Percentiles rank a stretch among this genome's conserved stretches.
Conservation (phyloP, 2,888 invertebrate genomes). For the Acholoe squamosa region DNA sequence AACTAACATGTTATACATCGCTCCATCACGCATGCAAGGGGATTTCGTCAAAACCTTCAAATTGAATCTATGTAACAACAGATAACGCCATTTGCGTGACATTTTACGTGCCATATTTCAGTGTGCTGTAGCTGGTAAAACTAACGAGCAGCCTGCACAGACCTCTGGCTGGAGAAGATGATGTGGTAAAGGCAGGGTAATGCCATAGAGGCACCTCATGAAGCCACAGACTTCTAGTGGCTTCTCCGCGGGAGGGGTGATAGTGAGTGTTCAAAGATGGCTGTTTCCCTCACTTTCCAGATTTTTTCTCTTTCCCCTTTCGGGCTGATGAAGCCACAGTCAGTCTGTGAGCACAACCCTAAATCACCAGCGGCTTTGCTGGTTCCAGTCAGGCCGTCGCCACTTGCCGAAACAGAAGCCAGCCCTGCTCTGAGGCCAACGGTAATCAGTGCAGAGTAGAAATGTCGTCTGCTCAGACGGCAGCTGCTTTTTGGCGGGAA, state of each 20-base stretch:
- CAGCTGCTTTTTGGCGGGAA: not conserved
- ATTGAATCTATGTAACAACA: not conserved
- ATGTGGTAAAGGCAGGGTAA: not conserved
- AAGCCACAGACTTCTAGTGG: not conserved
- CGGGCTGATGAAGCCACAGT: not conserved
- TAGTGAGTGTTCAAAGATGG: not conserved
- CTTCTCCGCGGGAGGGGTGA: slow-evolving; percentile 7
- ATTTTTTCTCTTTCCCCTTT: too few relatives aligned
- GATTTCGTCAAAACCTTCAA: not conserved
- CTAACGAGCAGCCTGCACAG: not conserved
- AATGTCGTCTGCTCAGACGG: slow-evolving; percentile 20
- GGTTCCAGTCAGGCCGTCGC: slow-evolving; percentile 9
- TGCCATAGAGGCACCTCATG: not conserved
- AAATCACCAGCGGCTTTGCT: not conserved
- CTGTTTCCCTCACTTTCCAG: too few relatives aligned
- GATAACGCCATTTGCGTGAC: not conserved
- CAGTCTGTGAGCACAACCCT: not conserved
- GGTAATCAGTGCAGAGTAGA: not conserved
- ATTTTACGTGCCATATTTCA: not conserved
- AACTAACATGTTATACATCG: not conserved
- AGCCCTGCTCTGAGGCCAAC: not conserved
- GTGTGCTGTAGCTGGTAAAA: not conserved
- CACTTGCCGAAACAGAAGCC: not conserved
- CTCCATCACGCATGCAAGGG: not conserved
- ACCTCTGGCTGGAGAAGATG: not conserved